Percentiles rank a stretch among this genome's conserved stretches.
These are phyloP conservation scores for Thalassoma bifasciatum DNA, from an alignment of 2,113 vertebrate genomes.

Conservation along the genomic window DNA sequence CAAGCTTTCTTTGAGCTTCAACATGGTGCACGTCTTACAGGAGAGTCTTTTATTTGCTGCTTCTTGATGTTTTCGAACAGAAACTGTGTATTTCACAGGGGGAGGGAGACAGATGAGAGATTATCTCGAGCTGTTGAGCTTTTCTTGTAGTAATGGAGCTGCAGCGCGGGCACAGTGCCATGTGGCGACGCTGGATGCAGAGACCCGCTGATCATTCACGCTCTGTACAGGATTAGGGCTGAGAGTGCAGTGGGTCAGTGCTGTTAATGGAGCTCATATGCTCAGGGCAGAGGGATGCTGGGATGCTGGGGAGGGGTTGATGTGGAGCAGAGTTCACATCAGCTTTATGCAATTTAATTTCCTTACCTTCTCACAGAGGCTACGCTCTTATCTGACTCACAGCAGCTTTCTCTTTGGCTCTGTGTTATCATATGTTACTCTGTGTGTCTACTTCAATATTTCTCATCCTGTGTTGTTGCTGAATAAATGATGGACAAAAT, in stretches of 20 bases:
- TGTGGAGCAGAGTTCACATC: constrained; percentile 22
- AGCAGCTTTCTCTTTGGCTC: neutral
- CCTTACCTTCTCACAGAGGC: constrained; percentile 4
- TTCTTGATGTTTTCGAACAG: neutral
- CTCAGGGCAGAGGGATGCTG: constrained; percentile 16
- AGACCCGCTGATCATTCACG: constrained; percentile 22
- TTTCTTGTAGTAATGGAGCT: constrained; percentile 57
- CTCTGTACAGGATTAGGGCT: constrained; percentile 54
- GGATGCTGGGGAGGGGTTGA: constrained; percentile 1
- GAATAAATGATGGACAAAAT: too few species aligned
- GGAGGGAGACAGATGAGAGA: constrained; percentile 47
- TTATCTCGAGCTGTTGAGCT: constrained; percentile 47
- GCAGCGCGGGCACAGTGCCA: constrained; percentile 48
- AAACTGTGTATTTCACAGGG: neutral
- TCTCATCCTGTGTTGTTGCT: neutral
- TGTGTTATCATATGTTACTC: neutral
- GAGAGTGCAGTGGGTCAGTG: constrained; percentile 44
- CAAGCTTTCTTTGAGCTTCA: too few species aligned
- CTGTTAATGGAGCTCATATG: constrained; percentile 66
- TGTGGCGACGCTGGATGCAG: constrained; percentile 29
- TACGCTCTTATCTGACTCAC: constrained; percentile 34
- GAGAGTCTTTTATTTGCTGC: too few species aligned
- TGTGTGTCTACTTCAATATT: neutral
- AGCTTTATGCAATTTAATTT: constrained; percentile 24
- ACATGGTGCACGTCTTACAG: too few species aligned